Evolutionary conservation across 2,113 vertebrate species (phyloP), one percentile per base, ranked within the genome.

Genomic region (Oriolus oriolus): DNA sequence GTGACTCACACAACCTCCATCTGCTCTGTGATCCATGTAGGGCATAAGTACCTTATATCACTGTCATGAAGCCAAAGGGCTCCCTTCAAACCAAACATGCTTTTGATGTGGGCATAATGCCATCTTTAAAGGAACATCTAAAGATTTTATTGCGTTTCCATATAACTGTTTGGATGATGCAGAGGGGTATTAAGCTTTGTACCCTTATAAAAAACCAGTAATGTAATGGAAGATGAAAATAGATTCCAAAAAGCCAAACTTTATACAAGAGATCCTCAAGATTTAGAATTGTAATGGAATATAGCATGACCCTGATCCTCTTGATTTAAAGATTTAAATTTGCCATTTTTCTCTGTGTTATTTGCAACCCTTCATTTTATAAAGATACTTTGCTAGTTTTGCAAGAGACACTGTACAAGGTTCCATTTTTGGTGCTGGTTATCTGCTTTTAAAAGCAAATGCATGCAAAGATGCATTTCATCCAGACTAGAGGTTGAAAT

Each of bases 1-100:
- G 92, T 90, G 91, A 91, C 57, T 97, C 91, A 90, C 59, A 59
- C 54, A 87, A 64, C 30, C 75, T 96, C 90, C 90, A 91, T 94
- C 95, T 96, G 87, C 92, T 97, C 90, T 73, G 68, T 47, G 39
- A 86, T 77, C 84, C 82, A 80, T 19, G 59, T 63, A 88, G 84
- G 84, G 33, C 82, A 66, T 28, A 42, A 44, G 42, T 59, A 74
- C 13, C 45, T 96, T 83, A 28, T 21, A 83, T 52, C 5, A 1
- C 70, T 91, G 82, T 37, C 91, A 77, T 8, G 22, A 83, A 93
- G 84, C 93, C 78, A 93, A 87, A 83, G 41, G n/a, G 11, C 45
- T 85, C 23, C 53, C 50, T 91, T 91, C 3, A 16, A 91, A 73
- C 15, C 65, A 81, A 79, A 50, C 24, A 63, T 9, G 42, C 11